These are phyloP conservation scores for Fistularia commersonii DNA, from an alignment of 2,797 vertebrate genomes.

Conservation along the genomic window DNA sequence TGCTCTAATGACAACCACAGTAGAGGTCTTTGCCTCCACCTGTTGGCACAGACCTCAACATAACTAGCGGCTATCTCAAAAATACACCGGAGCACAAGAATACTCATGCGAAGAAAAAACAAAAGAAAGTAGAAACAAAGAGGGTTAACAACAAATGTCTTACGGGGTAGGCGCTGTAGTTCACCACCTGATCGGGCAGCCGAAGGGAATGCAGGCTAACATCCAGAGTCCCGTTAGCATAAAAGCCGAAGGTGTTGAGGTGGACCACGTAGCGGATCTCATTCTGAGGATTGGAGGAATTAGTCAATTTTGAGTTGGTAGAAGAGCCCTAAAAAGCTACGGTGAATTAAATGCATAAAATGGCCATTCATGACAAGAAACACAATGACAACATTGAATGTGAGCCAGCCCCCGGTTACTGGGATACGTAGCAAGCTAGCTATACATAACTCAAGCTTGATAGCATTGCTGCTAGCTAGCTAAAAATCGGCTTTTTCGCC, in stretches of 20 bases:
- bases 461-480: slow-evolving; percentile 13
- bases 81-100: too few relatives aligned
- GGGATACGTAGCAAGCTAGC: background rate
- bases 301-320: too few relatives aligned
- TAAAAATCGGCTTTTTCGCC: background rate
- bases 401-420: too few relatives aligned
- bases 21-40: too few relatives aligned
- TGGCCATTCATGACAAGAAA: too few relatives aligned
- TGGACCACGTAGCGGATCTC: slow-evolving; percentile 72
- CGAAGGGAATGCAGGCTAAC: slow-evolving; percentile 50
- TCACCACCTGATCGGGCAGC: background rate
- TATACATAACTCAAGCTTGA: background rate
- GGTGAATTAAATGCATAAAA: too few relatives aligned
- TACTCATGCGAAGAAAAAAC: background rate
- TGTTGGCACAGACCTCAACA: too few relatives aligned
- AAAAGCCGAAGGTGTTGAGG: slow-evolving; percentile 82
- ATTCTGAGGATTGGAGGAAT: slow-evolving; percentile 54
- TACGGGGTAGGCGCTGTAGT: slow-evolving; percentile 37
- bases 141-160: slow-evolving; percentile 7
- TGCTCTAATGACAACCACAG: too few relatives aligned
- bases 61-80: too few relatives aligned
- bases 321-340: too few relatives aligned
- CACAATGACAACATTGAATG: too few relatives aligned
- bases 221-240: slow-evolving; percentile 68
- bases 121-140: background rate